Base-by-base conservation (phyloP, 2,888 invertebrate genomes). In the Petrolisthes manimaculis region DNA sequence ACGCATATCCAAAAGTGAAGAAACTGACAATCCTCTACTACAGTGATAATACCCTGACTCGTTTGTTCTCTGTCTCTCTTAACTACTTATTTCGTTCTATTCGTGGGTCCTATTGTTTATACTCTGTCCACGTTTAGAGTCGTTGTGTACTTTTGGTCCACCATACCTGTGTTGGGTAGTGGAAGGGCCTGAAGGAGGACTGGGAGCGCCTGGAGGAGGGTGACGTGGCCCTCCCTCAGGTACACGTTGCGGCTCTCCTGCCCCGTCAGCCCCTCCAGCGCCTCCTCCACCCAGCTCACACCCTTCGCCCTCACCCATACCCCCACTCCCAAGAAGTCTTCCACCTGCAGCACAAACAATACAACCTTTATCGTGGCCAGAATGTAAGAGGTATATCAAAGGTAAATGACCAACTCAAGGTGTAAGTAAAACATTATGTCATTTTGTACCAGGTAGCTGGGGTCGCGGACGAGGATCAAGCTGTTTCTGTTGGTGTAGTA, bases 381-480 rank as follows among this genome's bases (percentile, higher is more conserved):
- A 9, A 61, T 1, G 61, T 61, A 9, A 61, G 3, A 61, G 61
- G 61, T 61, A 1, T 37, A 37, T 37, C 37, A 0, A 37, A 37
- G 37, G 37, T 37, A 37, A 37, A 2, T 37, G 37, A 37, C 37
- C 37, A 0, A 37, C 37, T 37, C 0, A 37, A 37, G 2, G 37
- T 37, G 37, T 37, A 37, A 37, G 37, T 37, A 37, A 37, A 37
- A 37, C 37, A 37, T 37, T 37, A 37, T 37, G 37, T 37, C 0
- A 37, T 37, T 37, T 37, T 37, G 3, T 79, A 82, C 82, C 82
- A 82, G 51, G 53, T 69, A 82, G 82, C 69, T 24, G 21, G 82
- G 82, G 9, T 82, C 82, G 51, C 69, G 82, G 5, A 82, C 82
- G 37, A 82, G 14, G 18, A 82, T 37, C 18, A 82, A 18, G 6